Evolutionary conservation across 2,113 vertebrate species (phyloP).

Genomic region (Corvus moneduloides): DNA sequence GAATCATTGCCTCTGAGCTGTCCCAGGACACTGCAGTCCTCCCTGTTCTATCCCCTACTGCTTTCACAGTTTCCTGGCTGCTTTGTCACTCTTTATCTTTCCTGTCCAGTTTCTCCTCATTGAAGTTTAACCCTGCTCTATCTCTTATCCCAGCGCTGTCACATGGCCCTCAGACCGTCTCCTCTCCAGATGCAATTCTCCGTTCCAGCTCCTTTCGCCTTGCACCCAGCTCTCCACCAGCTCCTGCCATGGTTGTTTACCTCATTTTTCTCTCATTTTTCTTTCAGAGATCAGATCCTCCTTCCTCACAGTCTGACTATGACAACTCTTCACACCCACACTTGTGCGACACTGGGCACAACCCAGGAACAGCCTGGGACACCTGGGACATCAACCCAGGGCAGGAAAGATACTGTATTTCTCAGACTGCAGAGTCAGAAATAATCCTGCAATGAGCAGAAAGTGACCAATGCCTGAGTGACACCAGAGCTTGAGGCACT

Average conservation of each 20-base stretch:
- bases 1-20: no score
- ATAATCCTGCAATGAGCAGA: background rate
- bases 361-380: background rate
- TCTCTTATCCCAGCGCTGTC: background rate
- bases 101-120: background rate
- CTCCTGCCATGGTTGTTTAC: fast-evolving
- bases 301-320: background rate
- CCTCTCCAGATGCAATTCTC: background rate
- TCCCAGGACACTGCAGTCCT: fast-evolving
- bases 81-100: background rate
- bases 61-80: background rate
- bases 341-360: background rate
- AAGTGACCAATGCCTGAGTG: background rate
- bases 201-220: background rate
- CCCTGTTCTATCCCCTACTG: no score
- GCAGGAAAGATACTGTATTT: background rate
- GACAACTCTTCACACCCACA: background rate
- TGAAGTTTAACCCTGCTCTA: background rate
- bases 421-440: background rate
- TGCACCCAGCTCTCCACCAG: background rate
- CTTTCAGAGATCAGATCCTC: background rate
- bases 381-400: background rate
- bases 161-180: fast-evolving
- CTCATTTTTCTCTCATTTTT: background rate
- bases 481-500: no score